phyloP scores from a whole-genome alignment of 2,113 vertebrate species.

The Stomatorhinus ivindoensis region DNA sequence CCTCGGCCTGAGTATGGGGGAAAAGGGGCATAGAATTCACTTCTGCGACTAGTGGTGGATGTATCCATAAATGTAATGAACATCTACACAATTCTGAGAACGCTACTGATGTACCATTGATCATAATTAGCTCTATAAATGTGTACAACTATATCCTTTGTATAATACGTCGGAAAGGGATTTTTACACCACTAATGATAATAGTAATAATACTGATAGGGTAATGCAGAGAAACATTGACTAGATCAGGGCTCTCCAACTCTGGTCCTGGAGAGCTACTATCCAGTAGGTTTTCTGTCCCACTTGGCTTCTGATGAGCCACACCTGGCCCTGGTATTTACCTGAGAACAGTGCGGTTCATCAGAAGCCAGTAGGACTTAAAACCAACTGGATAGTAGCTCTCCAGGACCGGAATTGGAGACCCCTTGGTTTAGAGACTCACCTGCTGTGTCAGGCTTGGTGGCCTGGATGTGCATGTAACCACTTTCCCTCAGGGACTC shows the following conservation, averaged over 20 bases:
- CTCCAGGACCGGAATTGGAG: too few species aligned
- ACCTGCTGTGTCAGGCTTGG: constrained; percentile 83
- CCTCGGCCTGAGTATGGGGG: constrained; percentile 58
- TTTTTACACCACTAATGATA: not conserved
- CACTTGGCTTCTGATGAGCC: too few species aligned
- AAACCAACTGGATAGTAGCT: too few species aligned
- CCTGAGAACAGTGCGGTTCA: too few species aligned
- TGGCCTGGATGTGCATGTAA: constrained; percentile 81
- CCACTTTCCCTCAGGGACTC: constrained; percentile 59
- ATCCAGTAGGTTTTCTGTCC: too few species aligned
- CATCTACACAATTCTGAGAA: not conserved
- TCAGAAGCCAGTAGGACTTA: too few species aligned
- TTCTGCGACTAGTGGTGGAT: not conserved
- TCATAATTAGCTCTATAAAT: not conserved
- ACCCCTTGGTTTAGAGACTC: constrained; percentile 8
- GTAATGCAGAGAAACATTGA: not conserved
- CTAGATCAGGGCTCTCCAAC: not conserved
- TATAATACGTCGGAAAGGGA: not conserved
- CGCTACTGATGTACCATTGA: not conserved
- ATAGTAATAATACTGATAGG: not conserved
- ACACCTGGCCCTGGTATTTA: too few species aligned
- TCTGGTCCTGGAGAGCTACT: too few species aligned
- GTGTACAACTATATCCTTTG: not conserved
- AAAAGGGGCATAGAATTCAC: not conserved
- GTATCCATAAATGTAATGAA: not conserved